These are phyloP conservation scores for Drosophila novamexicana DNA, from an alignment of 1,140 invertebrate species.

Conservation along the genomic window DNA sequence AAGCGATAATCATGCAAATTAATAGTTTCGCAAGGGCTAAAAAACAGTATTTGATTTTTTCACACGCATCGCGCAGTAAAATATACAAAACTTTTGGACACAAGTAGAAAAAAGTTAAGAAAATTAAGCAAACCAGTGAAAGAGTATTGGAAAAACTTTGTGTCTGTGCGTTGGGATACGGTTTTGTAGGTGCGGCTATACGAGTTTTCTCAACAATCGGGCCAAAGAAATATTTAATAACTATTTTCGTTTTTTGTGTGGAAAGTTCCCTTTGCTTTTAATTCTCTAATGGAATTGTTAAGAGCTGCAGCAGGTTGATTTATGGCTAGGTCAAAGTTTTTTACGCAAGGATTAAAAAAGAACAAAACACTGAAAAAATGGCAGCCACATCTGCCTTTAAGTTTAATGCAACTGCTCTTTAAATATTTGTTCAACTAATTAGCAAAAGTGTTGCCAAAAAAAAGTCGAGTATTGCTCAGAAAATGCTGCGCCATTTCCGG, in stretches of 20 bases:
- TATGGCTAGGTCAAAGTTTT: constrained; percentile 59
- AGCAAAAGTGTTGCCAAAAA: constrained; percentile 74
- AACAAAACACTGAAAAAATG: constrained; percentile 19
- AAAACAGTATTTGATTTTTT: constrained; percentile 13
- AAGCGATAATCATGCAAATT: constrained; percentile 76
- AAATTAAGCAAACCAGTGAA: constrained; percentile 15
- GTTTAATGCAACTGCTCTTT: constrained; percentile 54
- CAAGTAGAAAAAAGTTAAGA: background rate
- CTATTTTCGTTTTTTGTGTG: constrained; percentile 54
- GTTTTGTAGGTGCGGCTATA: constrained; percentile 61
- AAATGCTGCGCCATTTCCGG: constrained; percentile 79
- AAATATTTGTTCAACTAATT: constrained; percentile 75
- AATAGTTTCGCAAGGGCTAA: constrained; percentile 57
- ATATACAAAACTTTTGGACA: constrained; percentile 45
- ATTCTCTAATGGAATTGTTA: constrained; percentile 78
- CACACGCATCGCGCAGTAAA: constrained; percentile 31
- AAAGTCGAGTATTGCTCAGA: constrained; percentile 25
- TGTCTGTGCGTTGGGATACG: constrained; percentile 33
- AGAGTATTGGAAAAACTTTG: constrained; percentile 42
- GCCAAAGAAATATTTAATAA: constrained; percentile 80
- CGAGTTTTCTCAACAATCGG: constrained; percentile 67
- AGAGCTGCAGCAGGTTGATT: constrained; percentile 51
- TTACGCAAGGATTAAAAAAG: constrained; percentile 15
- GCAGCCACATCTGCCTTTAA: constrained; percentile 57
- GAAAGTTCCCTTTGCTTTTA: constrained; percentile 71